Evolutionary conservation across 2,888 invertebrate genomes (phyloP).

Genomic region (Incurvaria masculella): DNA sequence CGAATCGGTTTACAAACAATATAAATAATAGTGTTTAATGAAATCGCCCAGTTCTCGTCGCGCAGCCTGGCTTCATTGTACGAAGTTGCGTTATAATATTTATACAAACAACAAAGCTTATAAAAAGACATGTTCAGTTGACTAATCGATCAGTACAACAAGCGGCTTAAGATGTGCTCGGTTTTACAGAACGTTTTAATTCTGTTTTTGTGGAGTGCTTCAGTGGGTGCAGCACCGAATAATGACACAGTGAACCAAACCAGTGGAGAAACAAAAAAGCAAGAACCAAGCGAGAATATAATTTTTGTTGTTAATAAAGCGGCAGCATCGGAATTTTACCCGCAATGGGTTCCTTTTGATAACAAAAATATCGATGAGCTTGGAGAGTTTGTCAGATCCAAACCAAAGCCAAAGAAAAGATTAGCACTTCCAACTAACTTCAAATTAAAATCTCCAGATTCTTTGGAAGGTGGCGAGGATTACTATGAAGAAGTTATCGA

Average conservation of each 20-base stretch:
- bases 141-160: not conserved
- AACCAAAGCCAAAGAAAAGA: slow-evolving; percentile 29
- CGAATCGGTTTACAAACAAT: slow-evolving; percentile 48
- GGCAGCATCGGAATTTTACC: slow-evolving; percentile 27
- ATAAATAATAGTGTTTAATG: slow-evolving; percentile 48
- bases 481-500: slow-evolving; percentile 31
- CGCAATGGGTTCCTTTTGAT: slow-evolving; percentile 49
- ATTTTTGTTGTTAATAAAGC: slow-evolving; percentile 23
- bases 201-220: not conserved
- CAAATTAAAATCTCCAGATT: slow-evolving; percentile 29
- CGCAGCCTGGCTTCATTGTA: slow-evolving; percentile 24
- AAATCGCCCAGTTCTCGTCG: slow-evolving; percentile 35
- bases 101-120: not conserved
- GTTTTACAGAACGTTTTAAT: not conserved
- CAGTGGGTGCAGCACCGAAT: not conserved
- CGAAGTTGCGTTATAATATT: too few species aligned
- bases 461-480: slow-evolving; percentile 23
- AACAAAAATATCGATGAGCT: slow-evolving; percentile 40
- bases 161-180: not conserved
- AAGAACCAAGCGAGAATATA: slow-evolving; percentile 17
- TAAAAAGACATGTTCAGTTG: not conserved
- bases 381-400: slow-evolving; percentile 34
- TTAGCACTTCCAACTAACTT: slow-evolving; percentile 39
- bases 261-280: not conserved
- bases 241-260: not conserved